Base-by-base conservation (phyloP, 2,888 invertebrate genomes). In the Alloscopus bannaensis region DNA sequence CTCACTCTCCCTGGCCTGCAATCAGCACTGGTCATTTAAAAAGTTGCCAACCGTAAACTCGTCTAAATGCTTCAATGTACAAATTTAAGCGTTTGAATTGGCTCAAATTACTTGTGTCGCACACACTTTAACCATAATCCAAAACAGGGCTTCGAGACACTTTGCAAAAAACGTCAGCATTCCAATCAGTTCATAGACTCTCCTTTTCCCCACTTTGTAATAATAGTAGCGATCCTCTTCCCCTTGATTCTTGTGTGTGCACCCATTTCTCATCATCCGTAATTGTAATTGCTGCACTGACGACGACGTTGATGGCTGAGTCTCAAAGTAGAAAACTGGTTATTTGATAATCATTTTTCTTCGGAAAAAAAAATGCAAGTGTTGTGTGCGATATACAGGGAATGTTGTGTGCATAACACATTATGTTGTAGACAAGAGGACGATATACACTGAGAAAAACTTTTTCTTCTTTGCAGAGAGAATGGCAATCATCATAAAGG, bases 141-240 rank as follows among this genome's bases (percentile, higher is more conserved):
- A 26, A 11, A 55, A n/a, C 20, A 18, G 42, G 42, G 8, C 18
- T n/a, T 8, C 2, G n/a, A n/a, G n/a, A n/a, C 22, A 26, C 45
- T 45, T n/a, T 45, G 18, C 36, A 45, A 16, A 45, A 45, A 45
- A 36, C 36, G n/a, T n/a, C n/a, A n/a, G n/a, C 50, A 68, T 68
- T 68, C 57, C 57, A 28, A 42, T 68, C 22, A 57, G 68, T 36
- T 66, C 52, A 36, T 55, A 57, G 55, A 68, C 68, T 52, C 42
- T 26, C 22, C 31, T 31, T 3, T 24, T 29, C 13, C 42, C 52
- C 36, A 52, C 50, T 2, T 66, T n/a, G 16, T 20, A 50, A 52
- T 22, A 13, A 13, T n/a, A 13, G 36, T 50, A 42, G 24, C 50
- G 65, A 47, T 40, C 20, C 52, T 22, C 22, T 52, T 66, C 36